Evolutionary conservation across 2,797 vertebrate species (phyloP), one percentile per base, ranked within the genome.

Genomic region (Sylvilagus floridanus): DNA sequence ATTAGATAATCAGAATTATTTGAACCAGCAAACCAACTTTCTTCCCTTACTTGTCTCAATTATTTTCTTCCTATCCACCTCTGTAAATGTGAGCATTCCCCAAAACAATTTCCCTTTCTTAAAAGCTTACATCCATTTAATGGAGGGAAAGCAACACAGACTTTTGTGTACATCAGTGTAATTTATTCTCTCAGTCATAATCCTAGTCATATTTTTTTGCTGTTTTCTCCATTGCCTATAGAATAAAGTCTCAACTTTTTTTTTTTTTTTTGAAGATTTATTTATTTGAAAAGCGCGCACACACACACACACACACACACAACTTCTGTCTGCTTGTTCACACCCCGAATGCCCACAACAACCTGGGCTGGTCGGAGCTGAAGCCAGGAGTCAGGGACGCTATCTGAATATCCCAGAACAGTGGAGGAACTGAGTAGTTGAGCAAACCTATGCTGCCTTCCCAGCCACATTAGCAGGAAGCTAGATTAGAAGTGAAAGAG

Each of bases 141-240:
- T 84, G 2, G 77, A 92, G 4, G 62, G 62, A 75, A 76, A 47
- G 11, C 86, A 85, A 37, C 35, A 54, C 1, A 54, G 11, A 90
- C 30, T 57, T 92, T 62, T 37, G 13, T 88, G 3, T 84, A 62
- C 10, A 78, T 76, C 35, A 82, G 1, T 91, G 81, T 63, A 93
- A 22, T 63, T 71, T 77, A 84, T 82, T 87, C 54, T 84, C 37
- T n/a, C 30, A 54, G 35, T 76, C 71, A 42, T 71, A 47, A 22
- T 88, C 88, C 37, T 89, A 11, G 32, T 84, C 63, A n/a, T 90
- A 17, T 76, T 76, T 32, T 79, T 93, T 91, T 89, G 22, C 69
- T 94, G 16, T 95, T 35, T 83, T 11, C 17, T 87, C 57, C 57
- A 50, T 73, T 95, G 19, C 62, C n/a, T 82, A 8, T 88, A 84